Evolutionary conservation across 2,797 vertebrate species (phyloP).

Genomic region (Anableps anableps): DNA sequence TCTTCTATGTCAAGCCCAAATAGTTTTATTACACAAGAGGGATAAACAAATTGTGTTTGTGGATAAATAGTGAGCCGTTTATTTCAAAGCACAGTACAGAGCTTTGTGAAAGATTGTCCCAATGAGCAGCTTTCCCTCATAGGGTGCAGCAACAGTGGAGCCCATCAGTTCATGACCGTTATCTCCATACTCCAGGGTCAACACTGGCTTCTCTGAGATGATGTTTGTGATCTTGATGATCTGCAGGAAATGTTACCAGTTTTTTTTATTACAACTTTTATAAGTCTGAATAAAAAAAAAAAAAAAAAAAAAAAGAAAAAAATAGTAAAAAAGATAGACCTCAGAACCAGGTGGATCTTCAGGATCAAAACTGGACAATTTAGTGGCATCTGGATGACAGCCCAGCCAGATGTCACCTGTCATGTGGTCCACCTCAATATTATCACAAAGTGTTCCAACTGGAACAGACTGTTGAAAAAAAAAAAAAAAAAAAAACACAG

Average conservation of each 20-base stretch:
- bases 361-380: conserved; percentile 69
- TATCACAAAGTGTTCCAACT: conserved; percentile 84
- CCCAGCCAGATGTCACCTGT: conserved; percentile 87
- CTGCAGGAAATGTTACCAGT: conserved; percentile 56
- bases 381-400: conserved; percentile 83
- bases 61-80: conserved; percentile 8
- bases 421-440: conserved; percentile 83
- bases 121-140: conserved; percentile 83
- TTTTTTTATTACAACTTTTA: background rate
- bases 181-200: conserved; percentile 79
- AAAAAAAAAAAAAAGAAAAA: background rate
- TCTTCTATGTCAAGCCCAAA: background rate
- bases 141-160: conserved; percentile 82
- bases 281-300: background rate
- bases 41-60: background rate
- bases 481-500: background rate
- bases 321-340: conserved; percentile 68
- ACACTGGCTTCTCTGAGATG: conserved; percentile 75
- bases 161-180: conserved; percentile 85
- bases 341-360: conserved; percentile 85
- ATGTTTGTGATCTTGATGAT: conserved; percentile 85
- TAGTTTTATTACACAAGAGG: background rate
- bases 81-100: conserved; percentile 81
- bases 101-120: conserved; percentile 89
- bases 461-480: conserved; percentile 76